Evolutionary conservation across 2,888 invertebrate genomes (phyloP).

Genomic region (Stenotaenia linearis): DNA sequence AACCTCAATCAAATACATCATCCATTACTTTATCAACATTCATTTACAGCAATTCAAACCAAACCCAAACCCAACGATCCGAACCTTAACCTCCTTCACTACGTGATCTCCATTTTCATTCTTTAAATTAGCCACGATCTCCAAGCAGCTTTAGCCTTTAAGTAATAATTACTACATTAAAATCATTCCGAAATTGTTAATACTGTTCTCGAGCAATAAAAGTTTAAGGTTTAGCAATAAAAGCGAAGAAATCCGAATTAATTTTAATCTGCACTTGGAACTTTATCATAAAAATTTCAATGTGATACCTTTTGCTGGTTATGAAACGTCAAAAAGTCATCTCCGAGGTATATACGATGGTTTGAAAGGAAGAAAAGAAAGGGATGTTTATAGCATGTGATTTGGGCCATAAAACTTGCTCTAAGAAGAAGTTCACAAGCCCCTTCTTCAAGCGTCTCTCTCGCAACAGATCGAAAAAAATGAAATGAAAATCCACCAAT

Average conservation of each 20-base stretch:
- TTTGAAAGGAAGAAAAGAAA: neutral
- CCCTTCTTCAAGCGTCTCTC: neutral
- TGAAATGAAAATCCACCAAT: neutral
- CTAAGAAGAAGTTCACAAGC: neutral
- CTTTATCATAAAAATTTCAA: neutral
- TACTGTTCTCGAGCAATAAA: neutral
- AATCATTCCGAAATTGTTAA: neutral
- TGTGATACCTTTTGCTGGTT: neutral
- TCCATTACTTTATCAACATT: too few relatives aligned
- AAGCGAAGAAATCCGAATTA: neutral
- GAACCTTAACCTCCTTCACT: too few relatives aligned
- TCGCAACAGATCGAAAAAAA: neutral
- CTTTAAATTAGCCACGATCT: too few relatives aligned
- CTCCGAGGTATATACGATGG: neutral
- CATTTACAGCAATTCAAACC: too few relatives aligned
- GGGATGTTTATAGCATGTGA: slow-evolving; percentile 4
- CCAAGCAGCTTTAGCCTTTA: neutral
- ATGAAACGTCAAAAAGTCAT: neutral
- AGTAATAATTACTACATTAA: neutral
- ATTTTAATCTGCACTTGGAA: neutral
- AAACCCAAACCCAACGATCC: too few relatives aligned
- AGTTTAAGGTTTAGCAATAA: neutral
- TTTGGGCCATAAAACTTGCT: neutral
- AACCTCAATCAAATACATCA: too few relatives aligned
- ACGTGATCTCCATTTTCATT: too few relatives aligned